Percentiles rank a stretch among this genome's conserved stretches.
These are phyloP conservation scores for Hippocampus mohnikei DNA, from an alignment of 2,113 vertebrate genomes.

Conservation along the genomic window DNA sequence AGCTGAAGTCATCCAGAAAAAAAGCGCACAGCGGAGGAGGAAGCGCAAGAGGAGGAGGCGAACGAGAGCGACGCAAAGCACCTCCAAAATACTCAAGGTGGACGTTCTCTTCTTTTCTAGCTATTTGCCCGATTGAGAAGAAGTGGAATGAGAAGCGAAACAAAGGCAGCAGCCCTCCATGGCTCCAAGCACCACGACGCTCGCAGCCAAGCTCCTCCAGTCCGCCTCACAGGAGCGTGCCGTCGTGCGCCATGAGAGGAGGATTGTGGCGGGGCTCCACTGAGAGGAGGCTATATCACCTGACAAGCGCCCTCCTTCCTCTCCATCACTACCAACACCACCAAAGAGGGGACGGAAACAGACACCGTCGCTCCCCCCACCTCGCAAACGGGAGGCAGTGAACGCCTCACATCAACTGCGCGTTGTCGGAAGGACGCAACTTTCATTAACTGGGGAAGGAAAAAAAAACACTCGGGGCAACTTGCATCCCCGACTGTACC, in stretches of 20 bases:
- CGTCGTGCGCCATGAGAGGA: slow-evolving; percentile 41
- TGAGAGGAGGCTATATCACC: slow-evolving; percentile 39
- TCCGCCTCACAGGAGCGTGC: slow-evolving; percentile 44
- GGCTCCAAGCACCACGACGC: slow-evolving; percentile 28
- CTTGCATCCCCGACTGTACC: slow-evolving; percentile 24
- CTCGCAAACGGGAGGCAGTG: slow-evolving; percentile 31
- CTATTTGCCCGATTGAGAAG: background rate
- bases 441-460: background rate
- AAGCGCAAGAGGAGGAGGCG: slow-evolving; percentile 14
- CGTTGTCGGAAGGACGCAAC: slow-evolving; percentile 2
- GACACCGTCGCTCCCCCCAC: slow-evolving; percentile 19
- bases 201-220: slow-evolving; percentile 25
- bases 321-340: background rate
- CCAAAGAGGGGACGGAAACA: slow-evolving; percentile 28
- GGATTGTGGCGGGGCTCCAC: slow-evolving; percentile 11
- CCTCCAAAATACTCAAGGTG: slow-evolving; percentile 32
- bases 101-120: background rate
- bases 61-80: slow-evolving; percentile 38
- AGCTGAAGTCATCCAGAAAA: slow-evolving; percentile 59
- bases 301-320: slow-evolving; percentile 30
- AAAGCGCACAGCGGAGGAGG: slow-evolving; percentile 47
- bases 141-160: slow-evolving; percentile 11
- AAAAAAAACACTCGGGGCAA: slow-evolving; percentile 30
- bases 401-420: slow-evolving; percentile 9
- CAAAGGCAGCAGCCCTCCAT: slow-evolving; percentile 25